phyloP scores from a whole-genome alignment of 2,888 invertebrate species.

The Spodoptera littoralis region DNA sequence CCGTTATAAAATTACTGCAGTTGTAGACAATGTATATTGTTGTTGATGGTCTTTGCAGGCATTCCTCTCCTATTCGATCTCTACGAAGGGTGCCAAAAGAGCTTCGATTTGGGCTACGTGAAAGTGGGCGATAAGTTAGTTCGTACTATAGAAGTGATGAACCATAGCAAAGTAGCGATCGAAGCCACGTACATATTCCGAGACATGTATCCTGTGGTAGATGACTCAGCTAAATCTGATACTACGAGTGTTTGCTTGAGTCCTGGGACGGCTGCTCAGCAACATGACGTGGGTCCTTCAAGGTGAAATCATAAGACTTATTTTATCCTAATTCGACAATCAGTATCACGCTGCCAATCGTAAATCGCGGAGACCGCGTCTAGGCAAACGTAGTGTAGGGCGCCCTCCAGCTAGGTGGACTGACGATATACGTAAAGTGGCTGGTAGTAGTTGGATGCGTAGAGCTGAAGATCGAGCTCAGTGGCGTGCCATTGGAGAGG shows the following conservation, averaged over 20 bases:
- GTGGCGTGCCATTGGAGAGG: no score
- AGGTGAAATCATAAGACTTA: constrained; percentile 62
- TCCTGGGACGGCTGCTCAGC: constrained; percentile 58
- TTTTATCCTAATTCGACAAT: background rate
- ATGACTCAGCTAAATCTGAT: constrained; percentile 73
- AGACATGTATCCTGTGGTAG: constrained; percentile 79
- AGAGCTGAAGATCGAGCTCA: no score
- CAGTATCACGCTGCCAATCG: background rate
- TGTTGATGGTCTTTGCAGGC: constrained; percentile 64
- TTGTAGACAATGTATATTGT: no score
- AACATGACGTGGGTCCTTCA: constrained; percentile 65
- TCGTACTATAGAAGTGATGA: constrained; percentile 88
- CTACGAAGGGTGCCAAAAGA: constrained; percentile 85
- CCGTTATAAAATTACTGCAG: no score
- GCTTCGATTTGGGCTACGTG: constrained; percentile 81
- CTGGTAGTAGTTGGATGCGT: no score
- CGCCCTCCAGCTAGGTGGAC: no score
- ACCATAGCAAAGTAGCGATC: constrained; percentile 87
- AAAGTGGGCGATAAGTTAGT: constrained; percentile 85
- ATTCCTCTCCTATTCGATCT: constrained; percentile 81
- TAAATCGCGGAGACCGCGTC: no score
- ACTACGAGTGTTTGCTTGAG: constrained; percentile 79
- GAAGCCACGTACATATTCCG: constrained; percentile 86
- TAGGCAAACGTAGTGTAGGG: no score
- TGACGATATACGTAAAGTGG: no score